Evolutionary conservation across 2,113 vertebrate species (phyloP).

Genomic region (Tragelaphus buxtoni): DNA sequence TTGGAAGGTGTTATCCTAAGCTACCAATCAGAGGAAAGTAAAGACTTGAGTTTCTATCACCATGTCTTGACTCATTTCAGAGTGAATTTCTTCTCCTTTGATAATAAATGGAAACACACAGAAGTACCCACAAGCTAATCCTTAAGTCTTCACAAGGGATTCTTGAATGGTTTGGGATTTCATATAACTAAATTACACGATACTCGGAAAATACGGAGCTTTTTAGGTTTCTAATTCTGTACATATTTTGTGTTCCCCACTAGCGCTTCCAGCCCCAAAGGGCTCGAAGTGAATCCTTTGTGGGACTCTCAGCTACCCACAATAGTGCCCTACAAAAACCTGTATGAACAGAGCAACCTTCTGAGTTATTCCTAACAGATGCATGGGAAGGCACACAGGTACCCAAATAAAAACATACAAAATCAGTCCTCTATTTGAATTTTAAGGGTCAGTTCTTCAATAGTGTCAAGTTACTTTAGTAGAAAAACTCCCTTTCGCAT

Average conservation of each 20-base stretch:
- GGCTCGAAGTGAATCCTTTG: background rate
- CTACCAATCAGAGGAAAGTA: background rate
- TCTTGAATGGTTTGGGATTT: background rate
- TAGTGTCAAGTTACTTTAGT: slow-evolving; percentile 14
- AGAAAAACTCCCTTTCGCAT: background rate
- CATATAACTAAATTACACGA: background rate
- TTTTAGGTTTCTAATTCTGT: slow-evolving; percentile 6
- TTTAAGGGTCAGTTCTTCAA: background rate
- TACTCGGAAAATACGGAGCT: background rate
- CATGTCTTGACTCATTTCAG: background rate
- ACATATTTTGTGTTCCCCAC: background rate
- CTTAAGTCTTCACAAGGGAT: background rate
- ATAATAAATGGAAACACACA: background rate
- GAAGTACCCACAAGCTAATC: background rate
- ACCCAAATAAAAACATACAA: background rate
- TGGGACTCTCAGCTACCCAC: background rate
- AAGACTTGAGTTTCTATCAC: background rate
- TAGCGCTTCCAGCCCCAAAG: background rate
- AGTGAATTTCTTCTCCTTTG: background rate
- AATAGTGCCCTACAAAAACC: slow-evolving; percentile 6
- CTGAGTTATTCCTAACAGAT: background rate
- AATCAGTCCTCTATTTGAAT: background rate
- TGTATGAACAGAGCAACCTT: background rate
- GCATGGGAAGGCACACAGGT: background rate
- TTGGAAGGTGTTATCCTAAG: background rate